Conservation (phyloP, 2,113 vertebrate species). For the Macrotus californicus region DNA sequence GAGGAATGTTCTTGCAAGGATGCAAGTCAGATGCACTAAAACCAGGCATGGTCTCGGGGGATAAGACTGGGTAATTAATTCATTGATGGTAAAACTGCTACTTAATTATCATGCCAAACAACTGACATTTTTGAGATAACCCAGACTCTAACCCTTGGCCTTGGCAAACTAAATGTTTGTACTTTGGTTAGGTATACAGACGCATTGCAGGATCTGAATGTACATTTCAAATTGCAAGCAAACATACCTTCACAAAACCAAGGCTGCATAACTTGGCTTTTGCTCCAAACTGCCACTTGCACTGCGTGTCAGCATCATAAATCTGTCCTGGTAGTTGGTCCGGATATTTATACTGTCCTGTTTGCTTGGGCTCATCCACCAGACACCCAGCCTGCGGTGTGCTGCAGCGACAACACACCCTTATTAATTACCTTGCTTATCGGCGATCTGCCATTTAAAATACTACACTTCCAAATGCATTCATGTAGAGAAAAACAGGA, state of each 20-base stretch:
- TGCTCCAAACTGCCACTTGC: slow-evolving; percentile 99
- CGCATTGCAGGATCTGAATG: slow-evolving; percentile 25
- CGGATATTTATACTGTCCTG: slow-evolving; percentile 94
- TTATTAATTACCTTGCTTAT: slow-evolving; percentile 44
- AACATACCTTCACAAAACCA: slow-evolving; percentile 93
- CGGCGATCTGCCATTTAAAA: slow-evolving; percentile 29
- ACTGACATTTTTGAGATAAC: slow-evolving; percentile 72
- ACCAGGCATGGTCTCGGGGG: neutral
- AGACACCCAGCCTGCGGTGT: slow-evolving; percentile 97
- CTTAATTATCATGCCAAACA: slow-evolving; percentile 64
- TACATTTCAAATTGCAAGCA: slow-evolving; percentile 49
- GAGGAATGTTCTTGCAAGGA: slow-evolving; percentile 15
- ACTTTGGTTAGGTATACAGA: slow-evolving; percentile 39
- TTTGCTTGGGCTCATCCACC: slow-evolving; percentile 95
- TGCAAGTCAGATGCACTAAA: slow-evolving; percentile 21
- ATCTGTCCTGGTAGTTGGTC: slow-evolving; percentile 98
- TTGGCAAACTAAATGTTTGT: slow-evolving; percentile 46
- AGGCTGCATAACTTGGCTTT: slow-evolving; percentile 95
- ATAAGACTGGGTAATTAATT: slow-evolving; percentile 52
- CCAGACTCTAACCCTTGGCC: slow-evolving; percentile 56
- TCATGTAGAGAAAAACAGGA: neutral
- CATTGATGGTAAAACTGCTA: slow-evolving; percentile 48
- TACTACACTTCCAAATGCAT: neutral
- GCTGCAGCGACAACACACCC: slow-evolving; percentile 80
- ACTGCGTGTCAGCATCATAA: slow-evolving; percentile 96